phyloP scores from a whole-genome alignment of 2,113 vertebrate genomes.

The Dipodomys spectabilis region DNA sequence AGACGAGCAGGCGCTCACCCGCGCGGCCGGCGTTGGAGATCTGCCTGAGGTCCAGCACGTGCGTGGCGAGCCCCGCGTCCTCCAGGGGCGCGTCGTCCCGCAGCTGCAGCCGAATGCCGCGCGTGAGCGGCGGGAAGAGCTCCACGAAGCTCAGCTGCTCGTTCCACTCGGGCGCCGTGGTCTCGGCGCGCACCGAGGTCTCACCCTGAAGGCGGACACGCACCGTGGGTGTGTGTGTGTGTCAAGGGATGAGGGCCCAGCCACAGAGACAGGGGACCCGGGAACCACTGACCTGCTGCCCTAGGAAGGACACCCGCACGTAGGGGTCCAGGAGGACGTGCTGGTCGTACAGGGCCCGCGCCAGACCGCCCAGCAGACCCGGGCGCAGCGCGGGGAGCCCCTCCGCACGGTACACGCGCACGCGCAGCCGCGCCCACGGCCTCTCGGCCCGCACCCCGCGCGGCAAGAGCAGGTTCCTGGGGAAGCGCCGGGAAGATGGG shows the following conservation, averaged over 20 bases:
- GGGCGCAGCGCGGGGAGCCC: constrained; percentile 93
- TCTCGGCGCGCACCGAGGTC: constrained; percentile 90
- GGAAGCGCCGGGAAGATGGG: background rate
- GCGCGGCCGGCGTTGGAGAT: constrained; percentile 94
- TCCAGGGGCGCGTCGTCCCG: constrained; percentile 92
- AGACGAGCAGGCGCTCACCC: constrained; percentile 81
- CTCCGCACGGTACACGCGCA: constrained; percentile 92
- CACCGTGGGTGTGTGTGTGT: no score
- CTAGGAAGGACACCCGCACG: constrained; percentile 92
- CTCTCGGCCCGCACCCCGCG: constrained; percentile 91
- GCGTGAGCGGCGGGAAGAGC: constrained; percentile 94
- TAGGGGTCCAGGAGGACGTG: constrained; percentile 94
- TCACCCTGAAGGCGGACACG: constrained; percentile 88
- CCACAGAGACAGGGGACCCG: background rate
- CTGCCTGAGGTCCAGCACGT: constrained; percentile 93
- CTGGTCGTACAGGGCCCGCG: constrained; percentile 91
- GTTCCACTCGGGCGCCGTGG: constrained; percentile 91
- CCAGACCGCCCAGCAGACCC: constrained; percentile 93
- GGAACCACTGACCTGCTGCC: constrained; percentile 90
- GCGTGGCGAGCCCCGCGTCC: constrained; percentile 92
- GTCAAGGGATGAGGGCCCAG: background rate
- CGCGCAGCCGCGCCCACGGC: constrained; percentile 92
- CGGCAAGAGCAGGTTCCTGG: constrained; percentile 94
- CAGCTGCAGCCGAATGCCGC: constrained; percentile 92
- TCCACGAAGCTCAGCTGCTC: constrained; percentile 96